Conservation (phyloP, 1,140 invertebrate genomes). For the Phortica variegata region DNA sequence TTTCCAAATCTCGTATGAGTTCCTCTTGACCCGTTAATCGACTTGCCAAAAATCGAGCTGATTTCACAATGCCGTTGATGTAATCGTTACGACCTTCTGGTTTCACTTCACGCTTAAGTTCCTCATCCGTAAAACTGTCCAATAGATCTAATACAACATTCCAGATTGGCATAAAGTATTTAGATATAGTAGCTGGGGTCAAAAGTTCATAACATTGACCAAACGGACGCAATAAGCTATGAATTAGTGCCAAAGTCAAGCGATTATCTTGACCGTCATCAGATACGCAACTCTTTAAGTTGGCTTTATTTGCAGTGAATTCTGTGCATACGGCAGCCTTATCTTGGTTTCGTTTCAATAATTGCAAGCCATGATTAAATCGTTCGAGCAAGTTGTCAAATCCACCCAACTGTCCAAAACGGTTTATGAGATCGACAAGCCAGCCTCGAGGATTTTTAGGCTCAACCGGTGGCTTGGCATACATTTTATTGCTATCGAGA, state of each 20-base stretch:
- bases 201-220: constrained; percentile 90
- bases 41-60: constrained; percentile 83
- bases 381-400: constrained; percentile 86
- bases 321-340: constrained; percentile 33
- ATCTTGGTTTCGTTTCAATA: constrained; percentile 56
- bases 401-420: constrained; percentile 85
- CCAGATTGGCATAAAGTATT: constrained; percentile 93
- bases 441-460: constrained; percentile 80
- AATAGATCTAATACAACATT: constrained; percentile 88
- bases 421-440: constrained; percentile 94
- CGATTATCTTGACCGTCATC: constrained; percentile 44
- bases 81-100: constrained; percentile 93
- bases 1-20: constrained; percentile 85
- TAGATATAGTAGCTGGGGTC: constrained; percentile 85
- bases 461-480: constrained; percentile 77
- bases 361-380: constrained; percentile 66
- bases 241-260: constrained; percentile 77
- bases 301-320: constrained; percentile 28
- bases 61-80: constrained; percentile 85
- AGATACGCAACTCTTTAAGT: constrained; percentile 22
- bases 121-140: constrained; percentile 94
- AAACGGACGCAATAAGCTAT: constrained; percentile 85
- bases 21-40: constrained; percentile 79
- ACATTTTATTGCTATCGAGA: constrained; percentile 62
- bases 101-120: constrained; percentile 94